A percentile compares a stretch with the other conserved stretches of the same genome.
Conservation (phyloP, 2,888 invertebrate species). For the Amphipyra tragopoginis region DNA sequence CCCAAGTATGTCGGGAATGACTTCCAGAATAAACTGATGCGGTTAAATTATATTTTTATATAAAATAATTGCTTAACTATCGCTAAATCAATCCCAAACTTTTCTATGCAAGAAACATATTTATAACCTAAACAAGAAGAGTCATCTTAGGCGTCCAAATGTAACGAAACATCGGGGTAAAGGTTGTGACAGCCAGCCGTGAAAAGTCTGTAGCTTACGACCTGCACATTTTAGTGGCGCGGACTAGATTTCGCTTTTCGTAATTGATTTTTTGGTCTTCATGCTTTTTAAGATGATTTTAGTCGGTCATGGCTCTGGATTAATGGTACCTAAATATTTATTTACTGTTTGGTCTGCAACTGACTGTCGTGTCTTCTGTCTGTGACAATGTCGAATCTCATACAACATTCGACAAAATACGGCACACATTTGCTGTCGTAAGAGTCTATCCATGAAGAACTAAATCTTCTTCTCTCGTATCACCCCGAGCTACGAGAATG, state of each 20-base stretch:
- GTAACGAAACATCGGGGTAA: slow-evolving; percentile 60
- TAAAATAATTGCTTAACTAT: not conserved
- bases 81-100: too few species aligned
- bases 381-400: too few species aligned
- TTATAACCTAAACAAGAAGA: slow-evolving; percentile 23
- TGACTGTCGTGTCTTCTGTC: too few species aligned
- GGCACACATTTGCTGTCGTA: too few species aligned
- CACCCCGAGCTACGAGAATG: too few species aligned
- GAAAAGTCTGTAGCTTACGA: slow-evolving; percentile 42
- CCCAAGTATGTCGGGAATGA: too few species aligned
- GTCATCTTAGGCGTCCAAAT: slow-evolving; percentile 57
- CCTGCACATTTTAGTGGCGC: slow-evolving; percentile 48
- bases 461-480: too few species aligned
- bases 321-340: not conserved
- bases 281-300: slow-evolving; percentile 38
- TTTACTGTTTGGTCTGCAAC: too few species aligned
- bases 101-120: not conserved
- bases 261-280: slow-evolving; percentile 51
- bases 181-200: slow-evolving; percentile 62
- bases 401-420: too few species aligned
- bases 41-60: too few species aligned
- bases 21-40: too few species aligned
- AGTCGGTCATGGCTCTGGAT: slow-evolving; percentile 35
- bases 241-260: slow-evolving; percentile 51
- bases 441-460: too few species aligned